Evolutionary conservation across 2,888 invertebrate genomes (phyloP).

Genomic region (Dicroscelio sp.): DNA sequence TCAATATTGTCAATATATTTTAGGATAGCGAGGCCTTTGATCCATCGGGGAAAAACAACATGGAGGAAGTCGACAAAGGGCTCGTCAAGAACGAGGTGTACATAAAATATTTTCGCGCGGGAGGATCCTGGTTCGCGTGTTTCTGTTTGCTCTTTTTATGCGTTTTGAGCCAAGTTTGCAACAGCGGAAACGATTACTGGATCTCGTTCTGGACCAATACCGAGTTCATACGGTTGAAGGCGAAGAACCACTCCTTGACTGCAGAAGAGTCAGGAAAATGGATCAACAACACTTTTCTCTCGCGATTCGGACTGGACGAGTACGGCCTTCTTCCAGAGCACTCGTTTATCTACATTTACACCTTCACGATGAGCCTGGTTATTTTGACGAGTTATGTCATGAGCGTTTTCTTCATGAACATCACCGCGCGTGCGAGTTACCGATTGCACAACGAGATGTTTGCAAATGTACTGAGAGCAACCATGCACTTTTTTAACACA

Average conservation of each 20-base stretch:
- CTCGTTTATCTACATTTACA: slow-evolving; percentile 91
- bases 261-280: background rate
- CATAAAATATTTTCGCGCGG: slow-evolving; percentile 91
- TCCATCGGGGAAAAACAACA: slow-evolving; percentile 13
- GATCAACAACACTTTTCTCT: slow-evolving; percentile 59
- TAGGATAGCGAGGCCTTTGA: background rate
- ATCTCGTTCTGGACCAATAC: slow-evolving; percentile 93
- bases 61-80: slow-evolving; percentile 52
- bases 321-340: slow-evolving; percentile 85
- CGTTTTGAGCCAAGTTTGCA: slow-evolving; percentile 93
- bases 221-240: slow-evolving; percentile 81
- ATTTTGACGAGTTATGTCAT: slow-evolving; percentile 88
- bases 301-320: slow-evolving; percentile 69
- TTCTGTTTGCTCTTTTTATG: slow-evolving; percentile 92
- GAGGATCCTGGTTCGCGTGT: slow-evolving; percentile 92
- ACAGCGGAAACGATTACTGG: slow-evolving; percentile 95
- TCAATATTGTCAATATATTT: too few relatives aligned
- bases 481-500: slow-evolving; percentile 96
- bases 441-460: slow-evolving; percentile 97
- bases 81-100: slow-evolving; percentile 86
- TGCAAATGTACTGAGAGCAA: slow-evolving; percentile 94
- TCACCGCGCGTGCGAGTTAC: slow-evolving; percentile 93
- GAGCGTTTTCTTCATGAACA: slow-evolving; percentile 83
- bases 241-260: background rate
- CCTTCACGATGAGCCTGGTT: slow-evolving; percentile 89